Base-by-base conservation (phyloP, 2,113 vertebrate species). In the Numenius arquata region DNA sequence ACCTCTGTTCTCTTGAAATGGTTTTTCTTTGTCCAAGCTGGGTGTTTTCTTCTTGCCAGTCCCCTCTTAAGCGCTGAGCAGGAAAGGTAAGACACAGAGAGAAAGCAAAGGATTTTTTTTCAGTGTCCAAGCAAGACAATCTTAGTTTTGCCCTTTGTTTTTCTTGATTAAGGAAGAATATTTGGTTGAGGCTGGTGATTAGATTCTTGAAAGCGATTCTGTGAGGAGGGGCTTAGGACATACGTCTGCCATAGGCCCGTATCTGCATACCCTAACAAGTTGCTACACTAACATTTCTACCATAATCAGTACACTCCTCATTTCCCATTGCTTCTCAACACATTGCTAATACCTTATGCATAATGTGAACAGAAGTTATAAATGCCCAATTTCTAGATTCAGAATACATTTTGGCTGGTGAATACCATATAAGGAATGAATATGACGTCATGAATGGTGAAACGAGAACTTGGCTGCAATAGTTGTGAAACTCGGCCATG, bases 231-330 rank as follows among this genome's bases (percentile, higher is more conserved):
- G 6, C 32, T 43, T 65, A 66, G 56, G 59, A 71, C 19, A 25
- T 34, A 34, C 0, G 1, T 65, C 36, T 87, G 63, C 48, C 21
- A 9, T 6, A 56, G 74, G 2, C 26, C 48, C 4, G 0, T 26
- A 27, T 38, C 40, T 87, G 36, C 26, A 9, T 65, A 47, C 16
- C 18, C 38, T n/a, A 76, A 32, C 5, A 73, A 52, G 5, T 7
- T 30, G 32, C 29, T 63, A 55, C 8, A 16, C 66, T 56, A 48
- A 56, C 30, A 18, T 65, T 38, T 93, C 15, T 68, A 4, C 52
- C 0, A 1, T 47, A 32, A 84, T 47, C 30, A n/a, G 22, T 76
- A 50, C 0, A 4, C 11, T 66, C 48, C 23, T 9, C 14, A 53
- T 81, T 77, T 89, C 73, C 48, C 12, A 25, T 36, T 73, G 13